Percentiles rank a stretch among this genome's conserved stretches.
These are phyloP conservation scores for Drosophila paucipuncta DNA, from an alignment of 2,888 invertebrate genomes.

Conservation along the genomic window DNA sequence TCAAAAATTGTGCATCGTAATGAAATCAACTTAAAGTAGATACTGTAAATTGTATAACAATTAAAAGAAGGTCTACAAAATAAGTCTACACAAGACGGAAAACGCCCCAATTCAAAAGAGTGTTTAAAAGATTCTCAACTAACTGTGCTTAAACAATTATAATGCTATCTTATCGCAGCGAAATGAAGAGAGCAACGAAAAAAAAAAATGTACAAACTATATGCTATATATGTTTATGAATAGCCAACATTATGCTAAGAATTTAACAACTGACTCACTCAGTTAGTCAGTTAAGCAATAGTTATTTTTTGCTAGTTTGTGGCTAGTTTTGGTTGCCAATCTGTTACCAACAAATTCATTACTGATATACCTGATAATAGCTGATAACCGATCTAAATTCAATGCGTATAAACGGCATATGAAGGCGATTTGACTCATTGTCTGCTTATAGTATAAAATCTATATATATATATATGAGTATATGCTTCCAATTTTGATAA, in stretches of 20 bases:
- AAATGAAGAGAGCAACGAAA: constrained; percentile 16
- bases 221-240: neutral
- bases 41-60: neutral
- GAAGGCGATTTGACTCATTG: constrained; percentile 61
- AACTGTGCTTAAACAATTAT: constrained; percentile 29
- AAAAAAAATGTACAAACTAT: constrained; percentile 6
- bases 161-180: constrained; percentile 64
- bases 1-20: constrained; percentile 2
- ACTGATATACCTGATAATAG: constrained; percentile 52
- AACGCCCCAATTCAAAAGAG: constrained; percentile 21
- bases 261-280: constrained; percentile 57
- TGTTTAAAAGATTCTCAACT: constrained; percentile 13
- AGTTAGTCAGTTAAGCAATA: constrained; percentile 25
- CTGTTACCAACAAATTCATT: constrained; percentile 46
- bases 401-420: constrained; percentile 32
- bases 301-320: constrained; percentile 14
- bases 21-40: neutral
- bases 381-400: constrained; percentile 59
- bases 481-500: constrained; percentile 42
- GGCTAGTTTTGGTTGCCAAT: constrained; percentile 28
- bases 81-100: constrained; percentile 8
- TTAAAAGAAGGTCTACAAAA: constrained; percentile 16
- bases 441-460: constrained; percentile 28
- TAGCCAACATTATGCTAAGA: constrained; percentile 2
- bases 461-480: constrained; percentile 26